Evolutionary conservation across 53 echinoderm and acorn worm species (phyloP).

Genomic region (Astropecten irregularis): DNA sequence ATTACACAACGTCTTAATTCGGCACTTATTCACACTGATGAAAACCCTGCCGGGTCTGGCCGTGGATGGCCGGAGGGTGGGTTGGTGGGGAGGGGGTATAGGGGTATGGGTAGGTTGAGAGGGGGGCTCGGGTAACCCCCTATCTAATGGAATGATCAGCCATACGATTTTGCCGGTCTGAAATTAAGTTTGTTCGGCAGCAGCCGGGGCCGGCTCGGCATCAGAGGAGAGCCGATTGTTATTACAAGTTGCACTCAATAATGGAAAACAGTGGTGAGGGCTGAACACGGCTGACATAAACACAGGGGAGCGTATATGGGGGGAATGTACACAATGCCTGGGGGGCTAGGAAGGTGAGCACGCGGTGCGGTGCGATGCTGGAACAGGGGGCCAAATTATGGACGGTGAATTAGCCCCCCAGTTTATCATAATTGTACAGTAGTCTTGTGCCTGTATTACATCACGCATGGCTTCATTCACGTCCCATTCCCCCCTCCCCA

Average conservation of each 20-base stretch:
- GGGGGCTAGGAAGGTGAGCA: too few species aligned
- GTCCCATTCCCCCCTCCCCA: too few species aligned
- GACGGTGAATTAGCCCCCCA: too few species aligned
- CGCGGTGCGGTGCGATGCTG: too few species aligned
- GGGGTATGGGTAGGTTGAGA: too few species aligned
- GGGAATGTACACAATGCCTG: constrained; percentile 43
- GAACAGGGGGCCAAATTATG: too few species aligned
- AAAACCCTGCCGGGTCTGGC: constrained; percentile 20
- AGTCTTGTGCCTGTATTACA: too few species aligned
- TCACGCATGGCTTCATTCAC: too few species aligned
- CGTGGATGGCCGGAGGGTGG: not conserved
- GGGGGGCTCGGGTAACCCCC: not conserved
- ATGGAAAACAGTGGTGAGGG: too few species aligned
- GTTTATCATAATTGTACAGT: too few species aligned
- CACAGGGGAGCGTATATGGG: too few species aligned
- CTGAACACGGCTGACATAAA: constrained; percentile 33
- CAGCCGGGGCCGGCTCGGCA: not conserved
- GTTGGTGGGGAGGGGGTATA: too few species aligned
- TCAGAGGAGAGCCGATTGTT: not conserved
- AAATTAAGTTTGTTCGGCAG: constrained; percentile 51
- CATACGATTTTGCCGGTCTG: constrained; percentile 1
- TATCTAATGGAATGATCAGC: constrained; percentile 39
- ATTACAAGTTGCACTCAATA: constrained; percentile 56
- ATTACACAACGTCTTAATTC: constrained; percentile 49
- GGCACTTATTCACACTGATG: not conserved